phyloP scores from a whole-genome alignment of 1,140 invertebrate genomes.

The Cyrtorhinus lividipennis region DNA sequence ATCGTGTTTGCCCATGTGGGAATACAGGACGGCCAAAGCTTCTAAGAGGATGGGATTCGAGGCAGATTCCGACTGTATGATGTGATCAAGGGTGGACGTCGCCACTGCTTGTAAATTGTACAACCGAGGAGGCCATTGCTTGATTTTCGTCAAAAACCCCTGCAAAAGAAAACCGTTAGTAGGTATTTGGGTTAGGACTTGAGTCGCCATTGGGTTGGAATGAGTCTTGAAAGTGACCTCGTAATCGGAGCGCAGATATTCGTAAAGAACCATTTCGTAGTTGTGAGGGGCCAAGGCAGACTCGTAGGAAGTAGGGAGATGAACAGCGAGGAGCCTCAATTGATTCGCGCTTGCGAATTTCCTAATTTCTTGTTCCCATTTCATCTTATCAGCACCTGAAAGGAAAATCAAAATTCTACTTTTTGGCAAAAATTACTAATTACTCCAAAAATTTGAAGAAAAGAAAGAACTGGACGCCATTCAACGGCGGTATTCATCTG shows the following conservation, averaged over 20 bases:
- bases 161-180: slow-evolving; percentile 22
- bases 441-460: too few species aligned
- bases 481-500: too few species aligned
- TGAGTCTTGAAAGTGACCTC: too few species aligned
- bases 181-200: too few species aligned
- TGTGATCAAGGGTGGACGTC: slow-evolving; percentile 66
- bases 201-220: too few species aligned
- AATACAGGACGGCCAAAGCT: slow-evolving; percentile 81
- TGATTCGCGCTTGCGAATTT: slow-evolving; percentile 79
- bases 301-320: slow-evolving; percentile 56
- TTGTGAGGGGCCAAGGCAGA: slow-evolving; percentile 62
- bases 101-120: slow-evolving; percentile 79
- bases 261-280: slow-evolving; percentile 91
- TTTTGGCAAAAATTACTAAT: background rate
- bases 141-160: slow-evolving; percentile 75
- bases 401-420: background rate
- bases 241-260: slow-evolving; percentile 77
- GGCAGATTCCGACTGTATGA: slow-evolving; percentile 43
- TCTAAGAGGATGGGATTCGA: slow-evolving; percentile 63
- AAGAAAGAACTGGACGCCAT: too few species aligned
- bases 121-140: slow-evolving; percentile 72
- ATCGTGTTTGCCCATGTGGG: slow-evolving; percentile 79
- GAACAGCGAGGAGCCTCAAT: slow-evolving; percentile 62
- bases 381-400: slow-evolving; percentile 57
- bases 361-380: slow-evolving; percentile 89